Percentiles rank a stretch among this genome's conserved stretches.
Evolutionary conservation across 2,113 vertebrate species (phyloP).

Genomic region (Paramormyrops kingsleyae): DNA sequence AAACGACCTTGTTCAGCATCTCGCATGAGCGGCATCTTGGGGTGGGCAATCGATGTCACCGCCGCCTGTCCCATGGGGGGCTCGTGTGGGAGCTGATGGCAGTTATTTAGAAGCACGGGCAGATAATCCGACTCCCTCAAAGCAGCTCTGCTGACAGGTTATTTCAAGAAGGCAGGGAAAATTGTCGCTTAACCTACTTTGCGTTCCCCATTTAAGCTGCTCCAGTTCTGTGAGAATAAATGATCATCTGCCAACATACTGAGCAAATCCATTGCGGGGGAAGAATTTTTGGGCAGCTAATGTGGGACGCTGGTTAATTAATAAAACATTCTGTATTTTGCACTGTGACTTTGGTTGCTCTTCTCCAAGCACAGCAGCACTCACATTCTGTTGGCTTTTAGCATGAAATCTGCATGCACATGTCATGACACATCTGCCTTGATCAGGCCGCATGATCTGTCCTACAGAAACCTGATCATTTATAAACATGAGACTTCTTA

Average conservation of each 20-base stretch:
- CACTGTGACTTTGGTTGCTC: background rate
- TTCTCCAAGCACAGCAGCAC: background rate
- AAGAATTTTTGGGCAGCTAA: background rate
- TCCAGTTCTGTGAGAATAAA: constrained; percentile 14
- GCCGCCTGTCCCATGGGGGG: background rate
- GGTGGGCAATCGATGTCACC: background rate
- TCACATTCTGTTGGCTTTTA: background rate
- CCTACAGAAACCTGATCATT: background rate
- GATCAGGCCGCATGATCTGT: background rate
- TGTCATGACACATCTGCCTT: constrained; percentile 13
- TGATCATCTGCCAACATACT: constrained; percentile 19
- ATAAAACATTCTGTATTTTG: background rate
- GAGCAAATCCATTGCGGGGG: background rate
- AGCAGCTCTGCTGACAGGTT: constrained; percentile 5
- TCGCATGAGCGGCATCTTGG: background rate
- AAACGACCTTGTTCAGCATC: background rate
- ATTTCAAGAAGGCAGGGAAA: constrained; percentile 19
- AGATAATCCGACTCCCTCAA: constrained; percentile 9
- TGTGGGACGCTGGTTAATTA: background rate
- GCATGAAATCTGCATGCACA: background rate
- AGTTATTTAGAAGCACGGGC: background rate
- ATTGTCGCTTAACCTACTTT: constrained; percentile 21
- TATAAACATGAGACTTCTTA: background rate
- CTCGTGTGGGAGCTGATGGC: background rate
- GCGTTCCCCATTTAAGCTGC: constrained; percentile 9